Percentiles rank a stretch among this genome's conserved stretches.
Conservation (phyloP, 1,140 invertebrate genomes). For the Conus ventricosus region DNA sequence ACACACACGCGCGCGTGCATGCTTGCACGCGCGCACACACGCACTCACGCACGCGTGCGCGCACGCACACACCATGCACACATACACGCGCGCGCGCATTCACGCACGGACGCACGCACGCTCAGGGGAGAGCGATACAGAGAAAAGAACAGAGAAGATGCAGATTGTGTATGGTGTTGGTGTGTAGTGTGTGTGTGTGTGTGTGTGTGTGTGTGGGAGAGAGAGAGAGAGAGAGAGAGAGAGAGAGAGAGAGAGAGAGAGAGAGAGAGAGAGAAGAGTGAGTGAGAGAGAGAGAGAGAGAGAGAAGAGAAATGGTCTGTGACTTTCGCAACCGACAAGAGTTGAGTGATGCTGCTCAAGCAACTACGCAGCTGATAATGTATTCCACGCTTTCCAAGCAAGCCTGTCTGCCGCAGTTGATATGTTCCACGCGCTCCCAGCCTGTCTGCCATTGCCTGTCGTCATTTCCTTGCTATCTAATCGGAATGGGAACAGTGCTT, state of each 20-base stretch:
- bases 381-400: neutral
- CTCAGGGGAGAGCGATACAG: neutral
- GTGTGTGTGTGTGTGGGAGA: no score
- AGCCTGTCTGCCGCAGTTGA: neutral
- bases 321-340: neutral
- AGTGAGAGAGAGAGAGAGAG: neutral
- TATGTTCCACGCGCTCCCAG: neutral
- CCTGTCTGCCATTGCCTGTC: neutral
- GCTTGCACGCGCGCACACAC: no score
- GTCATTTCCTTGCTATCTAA: neutral
- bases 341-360: neutral
- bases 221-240: no score
- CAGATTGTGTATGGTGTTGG: no score
- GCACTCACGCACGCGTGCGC: no score
- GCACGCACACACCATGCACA: no score
- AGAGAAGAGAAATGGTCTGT: neutral
- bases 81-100: no score
- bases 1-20: no score
- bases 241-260: conserved; percentile 22
- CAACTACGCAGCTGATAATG: neutral
- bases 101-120: no score
- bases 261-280: neutral
- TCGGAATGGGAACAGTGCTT: neutral
- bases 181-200: no score
- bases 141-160: neutral